phyloP scores from a whole-genome alignment of 2,113 vertebrate species.

The Calyptommatus sinebrachiatus region DNA sequence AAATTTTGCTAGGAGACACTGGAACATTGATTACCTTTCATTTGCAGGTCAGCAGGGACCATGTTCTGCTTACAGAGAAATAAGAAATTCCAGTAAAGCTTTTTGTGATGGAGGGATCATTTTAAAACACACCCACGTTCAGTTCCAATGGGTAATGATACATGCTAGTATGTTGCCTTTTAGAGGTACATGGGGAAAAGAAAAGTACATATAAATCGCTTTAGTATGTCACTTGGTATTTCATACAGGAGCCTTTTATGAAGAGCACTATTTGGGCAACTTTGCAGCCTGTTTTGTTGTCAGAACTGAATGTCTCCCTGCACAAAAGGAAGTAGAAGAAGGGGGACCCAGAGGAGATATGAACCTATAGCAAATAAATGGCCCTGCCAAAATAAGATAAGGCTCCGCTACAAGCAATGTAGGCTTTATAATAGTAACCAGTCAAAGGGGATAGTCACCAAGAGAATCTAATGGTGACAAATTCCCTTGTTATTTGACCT shows the following conservation, averaged over 20 bases:
- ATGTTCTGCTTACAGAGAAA: constrained; percentile 52
- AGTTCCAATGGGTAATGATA: constrained; percentile 22
- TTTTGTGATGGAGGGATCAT: constrained; percentile 45
- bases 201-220: constrained; percentile 56
- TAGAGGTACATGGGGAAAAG: constrained; percentile 52
- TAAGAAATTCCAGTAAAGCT: constrained; percentile 54
- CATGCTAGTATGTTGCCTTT: constrained; percentile 49
- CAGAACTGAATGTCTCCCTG: too few relatives aligned
- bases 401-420: neutral
- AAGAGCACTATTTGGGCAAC: neutral
- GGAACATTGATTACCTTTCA: constrained; percentile 53
- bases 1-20: constrained; percentile 52
- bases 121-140: constrained; percentile 50
- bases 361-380: neutral
- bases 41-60: constrained; percentile 48
- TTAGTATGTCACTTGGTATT: constrained; percentile 63
- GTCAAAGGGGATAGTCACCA: neutral
- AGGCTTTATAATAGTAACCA: neutral
- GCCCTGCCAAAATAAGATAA: neutral
- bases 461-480: too few relatives aligned
- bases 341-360: neutral
- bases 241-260: constrained; percentile 60
- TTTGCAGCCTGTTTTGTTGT: neutral
- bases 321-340: too few relatives aligned
- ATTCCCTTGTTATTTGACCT: neutral